Evolutionary conservation across 2,797 vertebrate species (phyloP).

Genomic region (Paedocypris micromegethes): DNA sequence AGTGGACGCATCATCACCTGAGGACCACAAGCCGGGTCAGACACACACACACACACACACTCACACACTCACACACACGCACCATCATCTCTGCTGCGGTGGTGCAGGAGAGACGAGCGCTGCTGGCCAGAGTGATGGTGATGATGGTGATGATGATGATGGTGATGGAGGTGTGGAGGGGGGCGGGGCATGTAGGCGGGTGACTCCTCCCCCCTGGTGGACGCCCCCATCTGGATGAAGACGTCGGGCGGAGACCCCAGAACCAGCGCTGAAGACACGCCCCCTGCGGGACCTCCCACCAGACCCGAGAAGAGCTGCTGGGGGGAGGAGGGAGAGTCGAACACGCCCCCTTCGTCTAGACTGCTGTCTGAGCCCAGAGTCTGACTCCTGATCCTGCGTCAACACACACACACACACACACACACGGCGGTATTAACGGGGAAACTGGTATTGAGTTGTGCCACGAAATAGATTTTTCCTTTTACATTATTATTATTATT

Average conservation of each 20-base stretch:
- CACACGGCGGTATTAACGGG: too few species aligned
- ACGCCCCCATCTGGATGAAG: slow-evolving; percentile 87
- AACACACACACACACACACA: neutral
- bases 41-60: too few species aligned
- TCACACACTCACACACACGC: neutral
- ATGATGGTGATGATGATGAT: slow-evolving; percentile 78
- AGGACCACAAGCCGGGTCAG: neutral
- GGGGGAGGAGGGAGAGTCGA: slow-evolving; percentile 74
- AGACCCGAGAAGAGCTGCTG: slow-evolving; percentile 90
- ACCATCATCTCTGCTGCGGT: slow-evolving; percentile 76
- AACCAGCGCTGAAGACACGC: slow-evolving; percentile 79
- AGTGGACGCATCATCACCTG: slow-evolving; percentile 73
- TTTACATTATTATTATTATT: too few species aligned
- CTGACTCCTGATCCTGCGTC: slow-evolving; percentile 82
- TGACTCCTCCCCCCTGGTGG: slow-evolving; percentile 82
- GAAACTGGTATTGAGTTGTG: too few species aligned
- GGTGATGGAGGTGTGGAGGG: slow-evolving; percentile 73
- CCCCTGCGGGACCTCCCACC: slow-evolving; percentile 75
- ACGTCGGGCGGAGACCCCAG: slow-evolving; percentile 86
- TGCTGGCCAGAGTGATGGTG: slow-evolving; percentile 83
- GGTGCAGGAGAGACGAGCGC: slow-evolving; percentile 83
- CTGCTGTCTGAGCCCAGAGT: slow-evolving; percentile 85
- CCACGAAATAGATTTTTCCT: too few species aligned
- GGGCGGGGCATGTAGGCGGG: slow-evolving; percentile 69
- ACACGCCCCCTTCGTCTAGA: slow-evolving; percentile 86